Base-by-base conservation (phyloP, 2,797 vertebrate genomes). In the Xenentodon cancila region DNA sequence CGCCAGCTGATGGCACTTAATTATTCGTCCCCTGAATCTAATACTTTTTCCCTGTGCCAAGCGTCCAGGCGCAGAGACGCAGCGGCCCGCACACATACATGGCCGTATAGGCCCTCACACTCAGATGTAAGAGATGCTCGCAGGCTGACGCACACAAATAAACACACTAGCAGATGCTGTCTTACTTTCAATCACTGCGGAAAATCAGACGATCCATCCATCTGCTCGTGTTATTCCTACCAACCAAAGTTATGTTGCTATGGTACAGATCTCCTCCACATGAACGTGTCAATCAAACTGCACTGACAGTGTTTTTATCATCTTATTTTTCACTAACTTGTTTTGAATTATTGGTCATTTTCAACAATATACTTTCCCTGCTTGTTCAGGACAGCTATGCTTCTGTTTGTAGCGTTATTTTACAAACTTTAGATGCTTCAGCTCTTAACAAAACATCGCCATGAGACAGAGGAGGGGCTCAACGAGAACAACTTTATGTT, bases 171-270 rank as follows among this genome's bases (percentile, higher is more conserved):
- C 84, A 87, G 76, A 85, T 85, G 79, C 80, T 75, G 82, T 75
- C 82, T 88, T 20, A 57, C 84, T 82, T 87, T 83, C 72, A 67
- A 78, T 92, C 94, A 91, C 77, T 54, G 81, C 85, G 82, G 91
- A 91, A 93, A 92, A 92, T 91, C 85, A 88, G 85, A 74, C 80
- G 81, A 76, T 87, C 82, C 82, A 88, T 95, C 88, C 93, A 94
- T 95, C 91, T 94, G 95, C 91, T 82, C 1, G 1, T 97, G 95
- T 96, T 96, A 94, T 95, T 95, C 92, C 85, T 88, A 94, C 93
- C 95, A 95, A 97, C 94, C 87, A 86, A 86, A 93, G 91, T 93
- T 81, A 65, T 85, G 92, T 95, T 95, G 92, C 93, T 91, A 94
- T 71, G 68, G 86, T 66, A 64, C 91, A 92, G 89, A 86, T 91